These are phyloP conservation scores for Anagrus nilaparvatae DNA, from an alignment of 1,140 invertebrate genomes.

Conservation along the genomic window DNA sequence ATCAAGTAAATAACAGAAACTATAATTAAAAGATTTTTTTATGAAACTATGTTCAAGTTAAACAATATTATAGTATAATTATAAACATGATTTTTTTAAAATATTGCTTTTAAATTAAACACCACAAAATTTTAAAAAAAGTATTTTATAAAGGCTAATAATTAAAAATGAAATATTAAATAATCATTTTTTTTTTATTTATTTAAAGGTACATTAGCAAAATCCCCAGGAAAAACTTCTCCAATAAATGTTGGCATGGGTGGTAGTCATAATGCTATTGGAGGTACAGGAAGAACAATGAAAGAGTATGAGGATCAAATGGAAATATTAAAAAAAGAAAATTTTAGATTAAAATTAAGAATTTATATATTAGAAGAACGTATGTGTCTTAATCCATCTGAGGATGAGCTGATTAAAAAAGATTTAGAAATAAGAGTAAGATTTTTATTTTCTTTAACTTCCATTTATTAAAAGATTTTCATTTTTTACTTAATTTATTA, in stretches of 20 bases:
- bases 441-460: neutral
- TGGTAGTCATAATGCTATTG: constrained; percentile 22
- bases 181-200: constrained; percentile 13
- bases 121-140: too few species aligned
- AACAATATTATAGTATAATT: too few species aligned
- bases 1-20: too few species aligned
- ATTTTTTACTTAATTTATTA: constrained; percentile 16
- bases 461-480: neutral
- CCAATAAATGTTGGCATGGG: constrained; percentile 18
- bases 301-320: constrained; percentile 87
- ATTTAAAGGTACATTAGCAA: constrained; percentile 27
- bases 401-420: constrained; percentile 56
- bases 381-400: constrained; percentile 52
- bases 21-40: too few species aligned
- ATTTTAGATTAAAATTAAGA: constrained; percentile 82
- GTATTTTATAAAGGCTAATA: too few species aligned
- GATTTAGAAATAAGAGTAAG: constrained; percentile 70
- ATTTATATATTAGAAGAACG: constrained; percentile 87
- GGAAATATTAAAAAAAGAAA: constrained; percentile 72
- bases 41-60: too few species aligned
- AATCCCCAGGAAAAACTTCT: constrained; percentile 26
- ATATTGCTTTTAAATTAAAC: too few species aligned
- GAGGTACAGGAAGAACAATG: constrained; percentile 56
- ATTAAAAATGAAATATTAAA: too few species aligned
- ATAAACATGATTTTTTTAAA: too few species aligned